Evolutionary conservation across 1,140 invertebrate species (phyloP), one percentile per base, ranked within the genome.

Genomic region (Leucophenga varia): DNA sequence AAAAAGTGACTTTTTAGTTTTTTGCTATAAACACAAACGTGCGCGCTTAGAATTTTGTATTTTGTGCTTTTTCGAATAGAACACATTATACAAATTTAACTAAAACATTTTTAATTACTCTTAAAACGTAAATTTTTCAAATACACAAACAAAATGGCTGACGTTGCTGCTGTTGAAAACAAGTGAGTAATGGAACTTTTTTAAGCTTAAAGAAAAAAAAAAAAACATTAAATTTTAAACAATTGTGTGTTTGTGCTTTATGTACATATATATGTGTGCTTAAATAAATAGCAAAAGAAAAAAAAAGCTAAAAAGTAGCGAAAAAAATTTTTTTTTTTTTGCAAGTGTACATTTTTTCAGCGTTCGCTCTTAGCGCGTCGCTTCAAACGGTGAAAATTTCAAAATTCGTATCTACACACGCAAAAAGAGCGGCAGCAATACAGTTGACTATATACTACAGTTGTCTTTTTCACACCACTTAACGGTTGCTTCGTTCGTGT

Each of bases 161-260:
- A 72, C 64, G 68, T 72, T 64, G 68, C 63, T 67, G n/a, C 47
- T 35, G 47, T 49, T 36, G 68, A 72, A 60, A 72, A 72, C 42
- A 72, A 72, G 68, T 72, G 68, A 72, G 68, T 72, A 72, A 57
- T 55, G 28, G 17, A 49, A 52, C n/a, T n/a, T n/a, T n/a, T n/a
- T n/a, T n/a, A n/a, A n/a, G n/a, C n/a, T n/a, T n/a, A n/a, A n/a
- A n/a, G n/a, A n/a, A n/a, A n/a, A n/a, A n/a, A n/a, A n/a, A n/a
- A n/a, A n/a, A n/a, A n/a, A n/a, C n/a, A n/a, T n/a, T n/a, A n/a
- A n/a, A n/a, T n/a, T 53, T 54, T 47, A 28, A 16, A 38, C 47
- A 44, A 45, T n/a, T 53, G 54, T 41, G 22, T 38, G 42, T 46
- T 49, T 52, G 50, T 45, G 41, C 28, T 17, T 25, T 43, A 34